phyloP scores from a whole-genome alignment of 1,140 invertebrate species.

The Ladona fulva region DNA sequence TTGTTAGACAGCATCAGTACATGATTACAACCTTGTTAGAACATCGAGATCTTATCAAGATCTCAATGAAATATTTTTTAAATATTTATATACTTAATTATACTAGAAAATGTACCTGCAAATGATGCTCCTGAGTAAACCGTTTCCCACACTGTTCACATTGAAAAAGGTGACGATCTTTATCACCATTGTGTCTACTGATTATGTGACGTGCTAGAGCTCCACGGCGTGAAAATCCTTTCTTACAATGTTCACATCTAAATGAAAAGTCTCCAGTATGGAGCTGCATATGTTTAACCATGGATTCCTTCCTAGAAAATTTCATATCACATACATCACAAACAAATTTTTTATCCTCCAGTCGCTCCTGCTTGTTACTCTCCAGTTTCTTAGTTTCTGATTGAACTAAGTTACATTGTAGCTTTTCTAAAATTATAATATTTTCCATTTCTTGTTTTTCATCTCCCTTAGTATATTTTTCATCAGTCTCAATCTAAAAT shows the following conservation, averaged over 20 bases:
- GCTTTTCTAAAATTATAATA: too few relatives aligned
- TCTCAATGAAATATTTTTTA: too few relatives aligned
- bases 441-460: too few relatives aligned
- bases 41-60: too few relatives aligned
- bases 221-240: not conserved
- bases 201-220: not conserved
- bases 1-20: too few relatives aligned
- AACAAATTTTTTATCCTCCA: not conserved
- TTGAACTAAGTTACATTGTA: too few relatives aligned
- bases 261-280: not conserved
- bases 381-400: too few relatives aligned
- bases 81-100: too few relatives aligned
- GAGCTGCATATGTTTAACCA: not conserved
- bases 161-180: not conserved
- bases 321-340: not conserved
- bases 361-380: too few relatives aligned
- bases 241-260: not conserved
- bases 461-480: too few relatives aligned
- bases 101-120: not conserved
- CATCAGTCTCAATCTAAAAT: too few relatives aligned
- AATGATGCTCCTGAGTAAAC: not conserved
- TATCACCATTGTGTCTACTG: not conserved
- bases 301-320: not conserved
- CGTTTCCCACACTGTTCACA: not conserved
- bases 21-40: too few relatives aligned